Evolutionary conservation across 2,113 vertebrate species (phyloP), one percentile per base, ranked within the genome.

Genomic region (Rhegmatorhina hoffmannsi): DNA sequence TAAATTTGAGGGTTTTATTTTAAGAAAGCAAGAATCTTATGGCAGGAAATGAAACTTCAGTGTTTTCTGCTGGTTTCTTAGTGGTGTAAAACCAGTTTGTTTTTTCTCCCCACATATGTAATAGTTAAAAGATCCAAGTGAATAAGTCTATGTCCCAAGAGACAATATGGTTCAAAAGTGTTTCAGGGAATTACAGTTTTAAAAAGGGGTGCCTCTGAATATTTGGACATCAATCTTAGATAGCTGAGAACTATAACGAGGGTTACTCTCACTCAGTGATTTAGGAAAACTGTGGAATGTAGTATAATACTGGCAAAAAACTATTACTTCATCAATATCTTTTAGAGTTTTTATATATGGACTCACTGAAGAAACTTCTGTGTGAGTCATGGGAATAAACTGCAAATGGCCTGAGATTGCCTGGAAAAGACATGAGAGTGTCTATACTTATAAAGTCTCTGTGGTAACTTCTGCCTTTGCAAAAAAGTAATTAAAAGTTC

Each of bases 401-500:
- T 72, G 28, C 24, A 87, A 91, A 93, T 72, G 38, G 34, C 33
- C 26, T 68, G 76, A 90, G 43, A 75, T 47, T 87, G 49, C 43
- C 58, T 87, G 44, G 66, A 73, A 92, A 95, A 85, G 28, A 82
- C 36, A 69, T 62, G 17, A 89, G 66, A 59, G 3, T 44, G 13
- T 60, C 68, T 87, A 4, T 46, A 90, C 84, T 91, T 84, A 60
- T 36, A 33, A 89, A 59, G 23, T 55, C 38, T 89, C 44, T 64
- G 21, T 87, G 44, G 80, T 63, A 90, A 21, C 26, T 92, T 92
- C 59, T 81, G 34, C 47, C 21, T 66, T 87, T 84, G 56, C 11
- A 78, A 44, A 47, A 75, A 93, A 92, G 58, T 69, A 83, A 94
- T 87, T 95, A 95, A 75, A 94, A 89, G 74, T 91, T 96, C 70